Percentiles rank a stretch among this genome's conserved stretches.
phyloP scores from a whole-genome alignment of 1,140 invertebrate species.

The Nebria ingens region DNA sequence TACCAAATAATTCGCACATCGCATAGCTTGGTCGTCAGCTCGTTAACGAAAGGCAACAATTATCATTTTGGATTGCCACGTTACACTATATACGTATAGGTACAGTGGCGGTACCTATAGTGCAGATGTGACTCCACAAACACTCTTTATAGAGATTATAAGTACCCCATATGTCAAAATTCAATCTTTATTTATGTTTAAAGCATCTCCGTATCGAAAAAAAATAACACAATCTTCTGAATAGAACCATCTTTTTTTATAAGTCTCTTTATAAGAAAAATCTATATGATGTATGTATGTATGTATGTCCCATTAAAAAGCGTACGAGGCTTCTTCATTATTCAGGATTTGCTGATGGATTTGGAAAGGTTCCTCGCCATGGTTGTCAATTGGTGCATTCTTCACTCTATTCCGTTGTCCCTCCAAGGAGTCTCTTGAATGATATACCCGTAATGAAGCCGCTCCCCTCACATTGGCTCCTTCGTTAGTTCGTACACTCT shows the following conservation, averaged over 20 bases:
- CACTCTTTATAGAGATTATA: no score
- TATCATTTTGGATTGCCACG: background rate
- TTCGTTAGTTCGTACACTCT: background rate
- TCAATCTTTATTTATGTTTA: no score
- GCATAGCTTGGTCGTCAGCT: background rate
- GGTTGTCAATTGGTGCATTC: background rate
- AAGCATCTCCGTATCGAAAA: no score
- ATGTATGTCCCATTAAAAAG: no score
- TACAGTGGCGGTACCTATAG: no score
- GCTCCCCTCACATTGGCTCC: background rate
- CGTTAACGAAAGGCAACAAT: background rate
- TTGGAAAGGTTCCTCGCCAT: background rate
- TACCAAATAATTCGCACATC: background rate
- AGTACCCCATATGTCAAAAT: no score
- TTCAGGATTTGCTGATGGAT: background rate
- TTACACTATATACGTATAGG: no score
- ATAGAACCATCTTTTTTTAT: no score
- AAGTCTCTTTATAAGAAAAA: no score
- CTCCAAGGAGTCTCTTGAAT: slow-evolving; percentile 16
- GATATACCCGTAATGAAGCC: slow-evolving; percentile 15
- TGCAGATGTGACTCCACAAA: no score
- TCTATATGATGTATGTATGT: no score
- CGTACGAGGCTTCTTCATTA: background rate
- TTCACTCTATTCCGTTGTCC: background rate
- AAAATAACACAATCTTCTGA: no score